Evolutionary conservation across 2,888 invertebrate genomes (phyloP), one percentile per base, ranked within the genome.

Genomic region (Drosophila atripex): DNA sequence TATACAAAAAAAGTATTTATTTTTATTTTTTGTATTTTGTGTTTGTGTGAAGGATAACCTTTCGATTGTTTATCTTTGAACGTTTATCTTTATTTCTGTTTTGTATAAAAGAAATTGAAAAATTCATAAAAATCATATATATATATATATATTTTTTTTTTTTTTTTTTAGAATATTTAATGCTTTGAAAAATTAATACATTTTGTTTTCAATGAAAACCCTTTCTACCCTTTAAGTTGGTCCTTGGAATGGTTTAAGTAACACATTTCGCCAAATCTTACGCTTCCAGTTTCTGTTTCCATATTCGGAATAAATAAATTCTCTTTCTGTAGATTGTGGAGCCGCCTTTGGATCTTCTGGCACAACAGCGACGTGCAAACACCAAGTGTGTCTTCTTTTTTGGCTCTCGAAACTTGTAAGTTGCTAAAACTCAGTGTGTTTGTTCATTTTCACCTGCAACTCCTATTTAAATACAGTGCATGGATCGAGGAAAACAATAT

Each of bases 321-420:
- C 21, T 8, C 21, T 49, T n/a, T 3, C 21, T 7, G 14, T 28
- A 41, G 97, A 95, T 98, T 88, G 95, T 96, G 39, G 94, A 95
- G 78, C 96, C 97, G 11, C 95, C 95, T 50, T 93, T 95, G 61
- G 95, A 96, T 89, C 92, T 95, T 82, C 94, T 96, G 90, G 95
- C 94, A 89, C 95, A 90, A 59, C 87, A 95, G 18, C 95, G 94
- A 86, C 97, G 96, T 90, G 95, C 96, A 77, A 93, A 93, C 60
- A 94, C 94, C 69, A 95, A 96, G 89, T 98, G 97, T 92, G 96
- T 98, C 76, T 98, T 95, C 92, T 98, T 98, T 93, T 98, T 97
- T 92, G 98, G 98, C 60, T 95, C 96, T n/a, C 96, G 97, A 87
- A 97, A 98, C 91, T 97, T 96, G 98, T 98, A 93, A 97, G 98